Evolutionary conservation across 1,140 invertebrate species (phyloP).

Genomic region (Drosophila equinoxialis): DNA sequence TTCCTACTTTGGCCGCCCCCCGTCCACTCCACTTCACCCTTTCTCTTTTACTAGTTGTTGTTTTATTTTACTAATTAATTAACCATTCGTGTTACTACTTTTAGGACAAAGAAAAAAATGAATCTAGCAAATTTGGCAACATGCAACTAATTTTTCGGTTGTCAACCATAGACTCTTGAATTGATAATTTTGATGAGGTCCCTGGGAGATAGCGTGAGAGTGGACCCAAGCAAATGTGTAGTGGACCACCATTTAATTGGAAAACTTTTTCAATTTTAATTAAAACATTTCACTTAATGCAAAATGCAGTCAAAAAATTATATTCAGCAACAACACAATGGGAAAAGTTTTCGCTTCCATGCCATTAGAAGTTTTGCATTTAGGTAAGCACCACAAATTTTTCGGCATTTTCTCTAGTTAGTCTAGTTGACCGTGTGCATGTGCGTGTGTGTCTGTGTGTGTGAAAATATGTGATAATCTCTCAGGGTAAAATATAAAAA

Average conservation of each 20-base stretch:
- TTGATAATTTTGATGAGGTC: conserved; percentile 69
- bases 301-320: conserved; percentile 68
- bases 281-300: conserved; percentile 79
- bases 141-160: conserved; percentile 27
- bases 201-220: conserved; percentile 1
- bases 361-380: conserved; percentile 11
- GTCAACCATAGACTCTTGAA: conserved; percentile 30
- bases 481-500: too few relatives aligned
- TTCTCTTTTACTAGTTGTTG: conserved; percentile 14
- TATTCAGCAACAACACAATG: conserved; percentile 49
- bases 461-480: conserved; percentile 5
- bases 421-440: background rate
- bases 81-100: conserved; percentile 36
- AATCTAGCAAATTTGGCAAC: conserved; percentile 11
- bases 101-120: background rate
- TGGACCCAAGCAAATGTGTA: conserved; percentile 11
- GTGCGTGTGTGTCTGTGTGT: background rate
- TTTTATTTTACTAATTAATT: conserved; percentile 43
- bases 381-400: conserved; percentile 1
- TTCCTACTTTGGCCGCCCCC: conserved; percentile 27
- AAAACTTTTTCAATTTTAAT: conserved; percentile 81
- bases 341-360: conserved; percentile 47
- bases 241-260: conserved; percentile 64
- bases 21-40: background rate
- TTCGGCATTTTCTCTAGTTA: background rate